Evolutionary conservation across 2,113 vertebrate genomes (phyloP), one percentile per base, ranked within the genome.

Genomic region (Psophia crepitans): DNA sequence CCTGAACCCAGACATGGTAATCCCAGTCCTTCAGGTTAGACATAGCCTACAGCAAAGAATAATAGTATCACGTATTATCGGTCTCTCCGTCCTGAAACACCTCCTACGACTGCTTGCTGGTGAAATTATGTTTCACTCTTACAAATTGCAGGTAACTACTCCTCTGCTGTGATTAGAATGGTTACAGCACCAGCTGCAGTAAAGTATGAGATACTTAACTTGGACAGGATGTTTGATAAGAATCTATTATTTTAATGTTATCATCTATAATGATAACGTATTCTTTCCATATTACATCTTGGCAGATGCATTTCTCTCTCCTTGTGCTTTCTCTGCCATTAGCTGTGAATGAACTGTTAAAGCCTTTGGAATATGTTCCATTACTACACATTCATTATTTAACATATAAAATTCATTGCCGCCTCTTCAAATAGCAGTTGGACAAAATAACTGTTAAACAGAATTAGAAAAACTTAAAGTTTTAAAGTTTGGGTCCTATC

Each of bases 381-480:
- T 75, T 96, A 83, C 14, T 78, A 51, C 11, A 18, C 56, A 76
- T 86, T 90, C 63, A 84, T 64, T 48, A 73, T 90, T 95, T 96
- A 88, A 89, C 51, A 87, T 51, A 44, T 57, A 78, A 30, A 74
- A 89, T 64, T 90, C 37, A 83, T 65, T 93, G 22, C 49, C 37
- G 69, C 17, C 13, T 65, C 32, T 91, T 91, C 32, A 89, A 97
- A 41, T 5, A 87, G 16, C 33, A 87, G 58, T 46, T 60, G 85
- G 90, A 91, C 12, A 85, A 90, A 93, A 93, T 70, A 73, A 89
- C 15, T 20, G 18, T 24, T 94, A 91, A 93, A 81, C 74, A 74
- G 46, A 85, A 56, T 75, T 70, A 76, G 57, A 89, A 48, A 96
- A 94, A 23, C 28, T 66, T 91, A 17, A 43, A 90, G 24, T 81